A percentile compares a stretch with the other conserved stretches of the same genome.
phyloP scores from a whole-genome alignment of 2,888 invertebrate species.

The Spodoptera picta region DNA sequence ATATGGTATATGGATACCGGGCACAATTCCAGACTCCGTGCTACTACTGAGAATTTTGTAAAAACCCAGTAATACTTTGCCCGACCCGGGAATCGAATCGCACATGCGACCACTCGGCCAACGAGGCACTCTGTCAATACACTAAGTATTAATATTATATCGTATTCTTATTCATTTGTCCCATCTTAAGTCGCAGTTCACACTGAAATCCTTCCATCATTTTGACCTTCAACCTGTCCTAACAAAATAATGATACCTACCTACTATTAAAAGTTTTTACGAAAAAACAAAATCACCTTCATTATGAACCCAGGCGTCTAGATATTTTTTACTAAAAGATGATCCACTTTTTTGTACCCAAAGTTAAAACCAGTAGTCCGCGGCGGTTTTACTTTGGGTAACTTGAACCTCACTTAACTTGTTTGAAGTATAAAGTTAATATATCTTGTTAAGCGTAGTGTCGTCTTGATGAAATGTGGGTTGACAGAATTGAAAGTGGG shows the following conservation, averaged over 20 bases:
- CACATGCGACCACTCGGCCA: no score
- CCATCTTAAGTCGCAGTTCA: no score
- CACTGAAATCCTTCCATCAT: no score
- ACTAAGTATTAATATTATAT: no score
- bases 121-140: no score
- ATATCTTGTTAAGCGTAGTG: slow-evolving; percentile 3
- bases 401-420: slow-evolving; percentile 31
- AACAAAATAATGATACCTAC: slow-evolving; percentile 2
- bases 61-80: no score
- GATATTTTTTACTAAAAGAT: slow-evolving; percentile 27
- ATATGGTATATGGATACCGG: no score
- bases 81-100: no score
- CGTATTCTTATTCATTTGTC: no score
- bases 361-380: slow-evolving; percentile 42
- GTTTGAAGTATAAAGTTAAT: slow-evolving; percentile 6
- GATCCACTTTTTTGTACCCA: slow-evolving; percentile 33
- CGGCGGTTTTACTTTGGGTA: slow-evolving; percentile 37
- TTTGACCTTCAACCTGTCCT: neutral
- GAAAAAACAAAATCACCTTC: slow-evolving; percentile 18
- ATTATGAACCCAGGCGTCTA: slow-evolving; percentile 17
- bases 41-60: no score
- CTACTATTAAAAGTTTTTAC: neutral
- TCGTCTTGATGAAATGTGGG: neutral
- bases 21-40: no score
- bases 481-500: neutral